Percentiles rank a stretch among this genome's conserved stretches.
Conservation (phyloP, 2,888 invertebrate species). For the Luperina nickerlii region DNA sequence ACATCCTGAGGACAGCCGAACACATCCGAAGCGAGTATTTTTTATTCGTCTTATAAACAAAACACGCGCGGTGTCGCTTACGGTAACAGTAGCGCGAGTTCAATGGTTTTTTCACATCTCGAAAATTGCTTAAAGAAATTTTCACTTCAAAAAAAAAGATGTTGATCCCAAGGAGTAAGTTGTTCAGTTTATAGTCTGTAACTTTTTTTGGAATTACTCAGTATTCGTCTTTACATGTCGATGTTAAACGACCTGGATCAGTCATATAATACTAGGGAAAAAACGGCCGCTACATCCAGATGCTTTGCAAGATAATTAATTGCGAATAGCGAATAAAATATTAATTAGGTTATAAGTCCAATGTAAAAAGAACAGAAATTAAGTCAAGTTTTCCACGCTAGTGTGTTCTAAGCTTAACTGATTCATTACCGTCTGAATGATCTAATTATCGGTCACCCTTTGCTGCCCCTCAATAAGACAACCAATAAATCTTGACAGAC, state of each 20-base stretch:
- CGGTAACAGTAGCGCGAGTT: no score
- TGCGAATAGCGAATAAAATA: conserved; percentile 3
- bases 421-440: conserved; percentile 1
- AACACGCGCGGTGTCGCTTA: no score
- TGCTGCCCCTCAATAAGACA: not conserved
- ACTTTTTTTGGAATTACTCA: not conserved
- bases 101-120: no score
- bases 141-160: not conserved
- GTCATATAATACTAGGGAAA: not conserved
- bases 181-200: not conserved
- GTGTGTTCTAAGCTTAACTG: conserved; percentile 18
- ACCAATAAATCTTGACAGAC: not conserved
- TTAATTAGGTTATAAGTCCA: not conserved
- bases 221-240: not conserved
- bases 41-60: no score
- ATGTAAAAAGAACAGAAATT: not conserved
- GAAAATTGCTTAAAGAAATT: no score
- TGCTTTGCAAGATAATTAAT: not conserved
- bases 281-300: not conserved
- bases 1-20: no score
- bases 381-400: not conserved
- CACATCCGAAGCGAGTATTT: no score
- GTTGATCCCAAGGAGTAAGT: not conserved
- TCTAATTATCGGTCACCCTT: not conserved
- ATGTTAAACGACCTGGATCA: not conserved